A percentile compares a stretch with the other conserved stretches of the same genome.
Conservation (phyloP, 2,888 invertebrate genomes). For the Eilema caniola region DNA sequence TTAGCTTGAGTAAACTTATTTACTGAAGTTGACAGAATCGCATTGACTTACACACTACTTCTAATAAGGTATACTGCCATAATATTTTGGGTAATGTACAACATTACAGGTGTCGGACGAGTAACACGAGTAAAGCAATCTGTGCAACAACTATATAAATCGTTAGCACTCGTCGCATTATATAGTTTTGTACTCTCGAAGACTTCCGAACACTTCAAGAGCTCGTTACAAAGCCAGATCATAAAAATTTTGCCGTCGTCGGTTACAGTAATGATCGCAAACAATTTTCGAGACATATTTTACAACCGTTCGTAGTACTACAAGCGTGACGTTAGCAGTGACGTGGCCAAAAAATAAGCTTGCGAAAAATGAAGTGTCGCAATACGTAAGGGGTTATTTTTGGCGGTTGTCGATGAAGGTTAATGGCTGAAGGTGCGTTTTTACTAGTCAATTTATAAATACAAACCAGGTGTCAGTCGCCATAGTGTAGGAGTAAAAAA, state of each 20-base stretch:
- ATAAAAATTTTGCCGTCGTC: slow-evolving; percentile 32
- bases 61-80: too few species aligned
- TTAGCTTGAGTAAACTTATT: not conserved
- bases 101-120: too few species aligned
- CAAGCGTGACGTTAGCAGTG: not conserved
- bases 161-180: not conserved
- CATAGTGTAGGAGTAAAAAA: not conserved
- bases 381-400: not conserved
- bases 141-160: too few species aligned
- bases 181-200: slow-evolving; percentile 16
- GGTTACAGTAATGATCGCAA: slow-evolving; percentile 25
- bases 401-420: not conserved
- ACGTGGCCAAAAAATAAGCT: slow-evolving; percentile 1
- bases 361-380: slow-evolving; percentile 3
- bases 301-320: slow-evolving; percentile 14
- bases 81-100: too few species aligned
- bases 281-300: slow-evolving; percentile 34
- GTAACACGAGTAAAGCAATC: too few species aligned
- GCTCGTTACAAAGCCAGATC: slow-evolving; percentile 13
- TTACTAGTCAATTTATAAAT: not conserved
- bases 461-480: not conserved
- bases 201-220: slow-evolving; percentile 8
- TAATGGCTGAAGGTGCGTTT: not conserved
- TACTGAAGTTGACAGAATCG: too few species aligned
- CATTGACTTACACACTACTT: too few species aligned